Base-by-base conservation (phyloP, 1,140 invertebrate species). In the Pteromalus puparum region DNA sequence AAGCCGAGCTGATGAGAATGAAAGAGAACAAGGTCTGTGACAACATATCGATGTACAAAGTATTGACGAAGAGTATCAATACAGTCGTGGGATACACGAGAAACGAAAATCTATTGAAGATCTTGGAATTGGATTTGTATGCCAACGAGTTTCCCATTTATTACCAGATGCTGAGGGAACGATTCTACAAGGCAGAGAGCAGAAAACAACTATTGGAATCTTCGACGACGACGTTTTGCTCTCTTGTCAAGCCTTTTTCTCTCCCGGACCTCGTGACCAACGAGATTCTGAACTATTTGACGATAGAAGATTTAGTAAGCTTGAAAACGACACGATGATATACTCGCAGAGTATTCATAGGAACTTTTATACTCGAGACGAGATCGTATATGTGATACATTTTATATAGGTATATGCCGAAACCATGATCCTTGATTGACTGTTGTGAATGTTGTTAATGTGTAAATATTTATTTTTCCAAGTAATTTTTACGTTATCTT, bases 251-350 rank as follows among this genome's bases (percentile, higher is more conserved):
- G 21, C 80, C 80, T 28, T 30, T 46, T n/a, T 28, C 28, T 28
- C 48, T 81, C 3, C 80, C 80, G 1, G 70, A 81, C 26, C 18
- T 81, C 5, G 70, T 81, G 1, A 61, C 28, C 0, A 53, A 74
- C n/a, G 15, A 81, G 53, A 81, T 81, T 21, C 46, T 81, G 5
- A 61, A 42, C 38, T 81, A 81, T 53, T n/a, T 81, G 42, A 73
- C 61, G 12, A 73, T 24, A 1, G 42, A 74, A n/a, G 80, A 81
- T 34, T 73, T 81, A n/a, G n/a, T 81, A n/a, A 70, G 42, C 42
- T 81, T 81, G 30, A 42, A 46, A 70, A 46, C 46, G 24, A 81
- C 34, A 24, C 72, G 10, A 70, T 1, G 13, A 10, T 15, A 15
- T 48, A 48, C 12, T 48, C 46, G 10, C 46, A 4, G 46, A 48